phyloP scores from a whole-genome alignment of 2,113 vertebrate species.

The Setophaga kirtlandii region DNA sequence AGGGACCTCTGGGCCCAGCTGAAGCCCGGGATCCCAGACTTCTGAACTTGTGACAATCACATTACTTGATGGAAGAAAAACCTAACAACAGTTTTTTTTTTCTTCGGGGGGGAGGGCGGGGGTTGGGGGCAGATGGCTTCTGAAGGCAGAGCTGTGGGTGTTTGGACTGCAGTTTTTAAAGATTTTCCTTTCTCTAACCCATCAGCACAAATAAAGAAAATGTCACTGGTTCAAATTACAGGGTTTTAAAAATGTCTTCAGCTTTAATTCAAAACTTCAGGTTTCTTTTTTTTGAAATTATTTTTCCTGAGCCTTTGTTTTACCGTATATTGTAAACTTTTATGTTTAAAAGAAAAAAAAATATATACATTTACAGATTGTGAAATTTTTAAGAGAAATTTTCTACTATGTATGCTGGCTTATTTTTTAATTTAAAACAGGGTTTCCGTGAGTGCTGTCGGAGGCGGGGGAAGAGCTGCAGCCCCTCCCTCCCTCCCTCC shows the following conservation, averaged over 20 bases:
- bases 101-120: neutral
- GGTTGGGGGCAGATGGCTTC: slow-evolving; percentile 62
- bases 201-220: slow-evolving; percentile 95
- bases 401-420: slow-evolving; percentile 99
- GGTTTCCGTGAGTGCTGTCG: slow-evolving; percentile 74
- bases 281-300: slow-evolving; percentile 85
- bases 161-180: slow-evolving; percentile 92
- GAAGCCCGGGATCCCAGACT: slow-evolving; percentile 76
- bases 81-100: slow-evolving; percentile 72
- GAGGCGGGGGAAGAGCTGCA: slow-evolving; percentile 47
- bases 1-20: slow-evolving; percentile 73
- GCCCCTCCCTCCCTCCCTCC: slow-evolving; percentile 7
- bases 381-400: slow-evolving; percentile 99
- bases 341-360: slow-evolving; percentile 92
- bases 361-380: slow-evolving; percentile 95
- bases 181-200: slow-evolving; percentile 92
- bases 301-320: slow-evolving; percentile 95
- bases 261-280: slow-evolving; percentile 94
- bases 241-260: slow-evolving; percentile 95
- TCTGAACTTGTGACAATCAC: slow-evolving; percentile 86
- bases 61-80: slow-evolving; percentile 75
- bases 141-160: slow-evolving; percentile 86
- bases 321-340: slow-evolving; percentile 93
- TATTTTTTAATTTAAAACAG: slow-evolving; percentile 99
- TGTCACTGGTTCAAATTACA: slow-evolving; percentile 92